Conservation (phyloP, 2,888 invertebrate species). For the Callosobruchus maculatus region DNA sequence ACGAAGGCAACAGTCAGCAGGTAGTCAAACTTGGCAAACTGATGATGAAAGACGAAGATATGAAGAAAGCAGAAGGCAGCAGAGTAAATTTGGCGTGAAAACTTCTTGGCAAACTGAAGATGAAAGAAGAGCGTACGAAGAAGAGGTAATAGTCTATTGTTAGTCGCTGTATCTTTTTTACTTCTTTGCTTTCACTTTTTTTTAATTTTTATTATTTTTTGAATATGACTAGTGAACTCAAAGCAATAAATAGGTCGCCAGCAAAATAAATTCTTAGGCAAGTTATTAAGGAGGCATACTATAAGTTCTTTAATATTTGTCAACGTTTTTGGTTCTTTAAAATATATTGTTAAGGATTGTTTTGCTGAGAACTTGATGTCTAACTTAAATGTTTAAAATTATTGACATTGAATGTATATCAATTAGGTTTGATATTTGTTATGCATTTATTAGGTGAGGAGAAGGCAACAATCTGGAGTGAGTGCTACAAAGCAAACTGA, state of each 20-base stretch:
- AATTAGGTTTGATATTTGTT: neutral
- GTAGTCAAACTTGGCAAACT: conserved; percentile 3
- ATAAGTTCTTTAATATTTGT: too few species aligned
- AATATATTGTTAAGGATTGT: too few species aligned
- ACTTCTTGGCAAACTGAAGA: neutral
- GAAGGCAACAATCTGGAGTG: conserved; percentile 2
- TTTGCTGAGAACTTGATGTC: too few species aligned
- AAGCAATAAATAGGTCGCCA: too few species aligned
- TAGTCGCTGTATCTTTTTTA: neutral
- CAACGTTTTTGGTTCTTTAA: too few species aligned
- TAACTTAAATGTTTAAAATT: too few species aligned
- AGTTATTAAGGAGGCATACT: too few species aligned
- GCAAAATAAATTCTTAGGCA: too few species aligned
- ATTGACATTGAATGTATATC: too few species aligned
- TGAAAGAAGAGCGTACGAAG: neutral
- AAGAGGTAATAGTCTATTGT: neutral
- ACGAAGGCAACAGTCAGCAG: conserved; percentile 15
- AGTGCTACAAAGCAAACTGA: neutral
- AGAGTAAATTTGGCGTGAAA: neutral
- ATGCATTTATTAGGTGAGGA: conserved; percentile 1
- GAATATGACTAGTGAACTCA: too few species aligned
- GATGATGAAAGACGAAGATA: conserved; percentile 19
- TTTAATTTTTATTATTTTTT: too few species aligned
- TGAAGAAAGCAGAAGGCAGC: conserved; percentile 13
- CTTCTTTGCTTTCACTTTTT: too few species aligned